These are phyloP conservation scores for Allobates femoralis DNA, from an alignment of 2,797 vertebrate genomes.

Conservation along the genomic window DNA sequence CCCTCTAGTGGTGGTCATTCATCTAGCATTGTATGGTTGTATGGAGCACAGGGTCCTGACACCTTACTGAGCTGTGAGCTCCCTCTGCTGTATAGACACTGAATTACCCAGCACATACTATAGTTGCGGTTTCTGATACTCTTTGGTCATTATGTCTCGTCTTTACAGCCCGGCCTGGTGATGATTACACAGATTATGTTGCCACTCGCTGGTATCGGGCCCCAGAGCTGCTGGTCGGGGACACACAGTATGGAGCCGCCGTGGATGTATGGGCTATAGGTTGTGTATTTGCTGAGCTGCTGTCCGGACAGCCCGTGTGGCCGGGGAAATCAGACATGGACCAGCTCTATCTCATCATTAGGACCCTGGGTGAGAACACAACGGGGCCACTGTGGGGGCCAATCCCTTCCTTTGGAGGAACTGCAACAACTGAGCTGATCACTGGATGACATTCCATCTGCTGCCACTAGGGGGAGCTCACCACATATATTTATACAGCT, in stretches of 20 bases:
- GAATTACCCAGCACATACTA: no score
- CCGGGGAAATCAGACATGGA: constrained; percentile 89
- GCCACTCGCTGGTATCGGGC: constrained; percentile 90
- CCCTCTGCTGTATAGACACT: no score
- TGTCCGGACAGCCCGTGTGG: constrained; percentile 87
- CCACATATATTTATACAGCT: neutral
- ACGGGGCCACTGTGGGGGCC: no score
- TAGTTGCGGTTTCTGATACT: neutral
- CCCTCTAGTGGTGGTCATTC: neutral
- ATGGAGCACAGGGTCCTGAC: no score
- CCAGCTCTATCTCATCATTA: constrained; percentile 87
- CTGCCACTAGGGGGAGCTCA: neutral
- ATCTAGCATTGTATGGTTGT: no score
- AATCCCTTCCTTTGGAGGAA: no score
- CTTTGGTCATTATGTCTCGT: neutral
- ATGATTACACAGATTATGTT: constrained; percentile 89
- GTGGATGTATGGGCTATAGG: constrained; percentile 88
- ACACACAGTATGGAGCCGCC: constrained; percentile 85
- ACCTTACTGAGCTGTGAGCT: no score
- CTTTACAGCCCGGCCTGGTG: constrained; percentile 82
- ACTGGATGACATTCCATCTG: neutral
- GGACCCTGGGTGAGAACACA: constrained; percentile 78
- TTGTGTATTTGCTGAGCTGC: constrained; percentile 87
- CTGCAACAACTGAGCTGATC: no score
- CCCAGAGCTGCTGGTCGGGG: constrained; percentile 88